These are phyloP conservation scores for Heliconius melpomene DNA, from an alignment of 1,140 invertebrate species.

Conservation along the genomic window DNA sequence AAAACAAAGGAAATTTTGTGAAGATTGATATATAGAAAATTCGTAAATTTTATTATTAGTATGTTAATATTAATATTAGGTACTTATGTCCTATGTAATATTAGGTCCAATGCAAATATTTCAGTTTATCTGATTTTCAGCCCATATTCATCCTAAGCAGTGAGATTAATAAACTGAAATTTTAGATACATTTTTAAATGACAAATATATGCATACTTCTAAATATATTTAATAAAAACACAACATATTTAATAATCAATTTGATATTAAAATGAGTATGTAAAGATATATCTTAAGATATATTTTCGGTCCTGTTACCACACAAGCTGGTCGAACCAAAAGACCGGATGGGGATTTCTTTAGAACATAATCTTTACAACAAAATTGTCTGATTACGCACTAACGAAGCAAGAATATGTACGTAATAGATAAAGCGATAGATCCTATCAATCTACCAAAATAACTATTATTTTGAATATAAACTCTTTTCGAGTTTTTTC, in stretches of 20 bases:
- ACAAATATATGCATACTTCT: too few species aligned
- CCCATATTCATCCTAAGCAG: too few species aligned
- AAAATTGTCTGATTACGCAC: constrained; percentile 74
- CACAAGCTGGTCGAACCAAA: constrained; percentile 52
- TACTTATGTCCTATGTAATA: too few species aligned
- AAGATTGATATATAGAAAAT: too few species aligned
- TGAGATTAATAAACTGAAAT: too few species aligned
- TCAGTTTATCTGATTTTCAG: too few species aligned
- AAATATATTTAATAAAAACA: background rate
- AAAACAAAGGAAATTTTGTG: background rate
- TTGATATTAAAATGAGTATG: background rate
- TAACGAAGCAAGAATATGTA: constrained; percentile 72
- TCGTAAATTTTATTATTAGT: too few species aligned
- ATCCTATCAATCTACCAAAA: constrained; percentile 50
- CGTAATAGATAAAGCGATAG: constrained; percentile 66
- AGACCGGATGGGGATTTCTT: constrained; percentile 77
- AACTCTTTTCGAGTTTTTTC: background rate
- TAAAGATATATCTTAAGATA: constrained; percentile 41
- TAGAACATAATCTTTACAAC: constrained; percentile 79
- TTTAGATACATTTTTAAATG: too few species aligned
- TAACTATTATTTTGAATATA: constrained; percentile 4
- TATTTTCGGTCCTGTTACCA: constrained; percentile 37
- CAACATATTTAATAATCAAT: background rate
- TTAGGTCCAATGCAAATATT: too few species aligned
- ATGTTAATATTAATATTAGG: too few species aligned